A percentile compares a stretch with the other conserved stretches of the same genome.
These are phyloP conservation scores for Carlito syrichta DNA, from an alignment of 2,113 vertebrate species.

Conservation along the genomic window DNA sequence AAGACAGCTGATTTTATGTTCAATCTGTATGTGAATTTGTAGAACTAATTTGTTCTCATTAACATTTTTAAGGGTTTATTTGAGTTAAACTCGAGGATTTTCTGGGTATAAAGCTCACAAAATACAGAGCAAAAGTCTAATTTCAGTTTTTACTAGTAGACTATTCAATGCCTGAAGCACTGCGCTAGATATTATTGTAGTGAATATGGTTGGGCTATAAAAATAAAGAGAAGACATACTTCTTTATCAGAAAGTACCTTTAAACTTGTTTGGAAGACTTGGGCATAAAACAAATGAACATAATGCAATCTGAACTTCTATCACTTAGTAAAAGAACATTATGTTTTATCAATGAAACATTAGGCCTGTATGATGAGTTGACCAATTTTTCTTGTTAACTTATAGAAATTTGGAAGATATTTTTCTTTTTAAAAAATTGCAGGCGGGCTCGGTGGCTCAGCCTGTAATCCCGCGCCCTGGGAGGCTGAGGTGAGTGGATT, in stretches of 20 bases:
- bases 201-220: background rate
- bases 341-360: background rate
- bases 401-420: background rate
- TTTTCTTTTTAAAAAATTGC: background rate
- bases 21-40: conserved; percentile 68
- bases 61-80: conserved; percentile 64
- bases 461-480: too few species aligned
- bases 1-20: conserved; percentile 64
- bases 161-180: background rate
- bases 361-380: background rate
- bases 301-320: background rate
- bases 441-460: too few species aligned
- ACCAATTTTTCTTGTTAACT: background rate
- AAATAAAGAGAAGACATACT: background rate
- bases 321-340: background rate
- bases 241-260: background rate
- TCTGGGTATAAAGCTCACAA: conserved; percentile 41
- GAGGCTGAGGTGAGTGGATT: too few species aligned
- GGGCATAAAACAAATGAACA: background rate
- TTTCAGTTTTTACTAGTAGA: conserved; percentile 29
- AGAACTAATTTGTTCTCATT: conserved; percentile 70
- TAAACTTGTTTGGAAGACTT: background rate
- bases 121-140: conserved; percentile 45
- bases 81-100: conserved; percentile 52
- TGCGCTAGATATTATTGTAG: background rate